Percentiles rank a stretch among this genome's conserved stretches.
Evolutionary conservation across 2,113 vertebrate genomes (phyloP).

Genomic region (Strigops habroptila): DNA sequence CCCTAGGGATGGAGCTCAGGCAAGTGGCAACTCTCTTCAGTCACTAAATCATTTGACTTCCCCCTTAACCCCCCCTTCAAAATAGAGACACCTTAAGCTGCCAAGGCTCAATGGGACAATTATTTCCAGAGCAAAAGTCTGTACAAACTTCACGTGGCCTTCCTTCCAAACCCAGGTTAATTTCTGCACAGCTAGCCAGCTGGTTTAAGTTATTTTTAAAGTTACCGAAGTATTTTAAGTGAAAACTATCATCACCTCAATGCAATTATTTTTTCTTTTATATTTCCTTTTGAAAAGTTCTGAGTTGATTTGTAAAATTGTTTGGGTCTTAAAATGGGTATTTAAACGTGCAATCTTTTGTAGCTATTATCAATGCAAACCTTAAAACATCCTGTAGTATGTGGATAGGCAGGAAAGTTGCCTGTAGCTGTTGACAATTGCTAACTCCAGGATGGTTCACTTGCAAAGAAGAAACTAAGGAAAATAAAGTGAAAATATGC

Average conservation of each 20-base stretch:
- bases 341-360: background rate
- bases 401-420: background rate
- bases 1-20: slow-evolving; percentile 79
- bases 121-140: background rate
- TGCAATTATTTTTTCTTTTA: background rate
- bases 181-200: background rate
- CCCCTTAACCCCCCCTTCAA: background rate
- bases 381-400: background rate
- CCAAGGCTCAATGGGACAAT: background rate
- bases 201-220: background rate
- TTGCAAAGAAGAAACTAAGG: background rate
- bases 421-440: background rate
- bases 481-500: background rate
- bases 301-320: background rate
- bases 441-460: background rate
- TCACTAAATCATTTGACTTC: slow-evolving; percentile 52
- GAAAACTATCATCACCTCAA: background rate
- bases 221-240: background rate
- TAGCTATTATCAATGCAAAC: background rate
- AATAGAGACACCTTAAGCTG: slow-evolving; percentile 23
- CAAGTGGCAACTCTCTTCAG: slow-evolving; percentile 69
- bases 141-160: background rate
- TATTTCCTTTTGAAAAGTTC: background rate
- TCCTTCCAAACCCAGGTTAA: background rate
- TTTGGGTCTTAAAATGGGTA: background rate